Evolutionary conservation across 2,113 vertebrate species (phyloP).

Genomic region (Antennarius striatus): DNA sequence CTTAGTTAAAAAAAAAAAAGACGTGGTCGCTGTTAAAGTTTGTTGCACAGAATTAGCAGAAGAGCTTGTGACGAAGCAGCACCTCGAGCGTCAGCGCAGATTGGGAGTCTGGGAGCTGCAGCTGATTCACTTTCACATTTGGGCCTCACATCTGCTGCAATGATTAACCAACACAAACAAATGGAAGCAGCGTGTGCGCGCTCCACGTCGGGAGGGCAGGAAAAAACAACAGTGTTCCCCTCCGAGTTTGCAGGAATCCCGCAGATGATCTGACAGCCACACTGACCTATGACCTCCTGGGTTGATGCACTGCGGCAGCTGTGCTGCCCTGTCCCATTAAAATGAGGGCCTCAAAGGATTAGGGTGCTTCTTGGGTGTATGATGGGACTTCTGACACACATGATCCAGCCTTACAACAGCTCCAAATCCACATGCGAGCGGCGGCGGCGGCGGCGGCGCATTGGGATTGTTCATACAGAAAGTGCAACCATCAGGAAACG

Average conservation of each 20-base stretch:
- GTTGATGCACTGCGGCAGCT: conserved; percentile 51
- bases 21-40: neutral
- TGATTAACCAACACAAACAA: conserved; percentile 49
- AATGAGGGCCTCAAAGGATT: neutral
- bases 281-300: conserved; percentile 38
- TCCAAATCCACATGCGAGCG: conserved; percentile 10
- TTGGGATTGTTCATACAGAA: conserved; percentile 3
- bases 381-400: neutral
- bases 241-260: conserved; percentile 23
- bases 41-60: conserved; percentile 17
- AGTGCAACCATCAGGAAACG: neutral
- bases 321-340: conserved; percentile 35
- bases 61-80: neutral
- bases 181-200: neutral
- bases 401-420: neutral
- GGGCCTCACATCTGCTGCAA: conserved; percentile 50
- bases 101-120: neutral
- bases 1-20: neutral
- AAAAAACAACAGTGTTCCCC: conserved; percentile 31
- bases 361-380: conserved; percentile 1
- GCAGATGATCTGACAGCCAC: conserved; percentile 19
- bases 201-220: conserved; percentile 1
- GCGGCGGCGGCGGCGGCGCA: neutral
- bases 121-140: conserved; percentile 26
- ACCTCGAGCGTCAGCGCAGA: neutral